A percentile compares a stretch with the other conserved stretches of the same genome.
Conservation (phyloP, 2,113 vertebrate genomes). For the Sander vitreus region DNA sequence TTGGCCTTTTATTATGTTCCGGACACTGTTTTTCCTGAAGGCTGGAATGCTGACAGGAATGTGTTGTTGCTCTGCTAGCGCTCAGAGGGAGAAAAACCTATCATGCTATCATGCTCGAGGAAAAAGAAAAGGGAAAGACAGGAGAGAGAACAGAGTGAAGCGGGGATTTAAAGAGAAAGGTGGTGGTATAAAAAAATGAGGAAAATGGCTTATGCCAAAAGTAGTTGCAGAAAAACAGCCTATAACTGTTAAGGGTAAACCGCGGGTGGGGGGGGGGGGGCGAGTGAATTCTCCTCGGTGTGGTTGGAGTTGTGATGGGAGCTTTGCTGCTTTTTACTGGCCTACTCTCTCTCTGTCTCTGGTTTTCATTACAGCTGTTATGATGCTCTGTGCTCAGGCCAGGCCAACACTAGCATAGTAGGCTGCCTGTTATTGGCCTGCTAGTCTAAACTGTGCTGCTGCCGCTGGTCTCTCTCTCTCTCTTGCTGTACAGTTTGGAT, state of each 20-base stretch:
- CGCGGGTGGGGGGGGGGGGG: not conserved
- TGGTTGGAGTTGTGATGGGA: conserved; percentile 33
- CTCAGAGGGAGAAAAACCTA: conserved; percentile 78
- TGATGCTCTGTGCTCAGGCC: conserved; percentile 72
- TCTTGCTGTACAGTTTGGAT: conserved; percentile 21
- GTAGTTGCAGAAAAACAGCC: conserved; percentile 53
- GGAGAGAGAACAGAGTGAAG: conserved; percentile 8
- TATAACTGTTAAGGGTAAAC: conserved; percentile 31
- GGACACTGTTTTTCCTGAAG: conserved; percentile 82
- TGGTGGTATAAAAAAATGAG: not conserved
- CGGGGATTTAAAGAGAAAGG: conserved; percentile 6
- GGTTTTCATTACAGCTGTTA: conserved; percentile 76
- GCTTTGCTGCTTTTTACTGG: conserved; percentile 42
- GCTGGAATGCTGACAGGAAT: conserved; percentile 84
- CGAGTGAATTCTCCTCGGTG: conserved; percentile 15
- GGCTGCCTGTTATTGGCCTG: conserved; percentile 54
- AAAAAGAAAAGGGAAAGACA: conserved; percentile 29
- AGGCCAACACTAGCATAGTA: conserved; percentile 67
- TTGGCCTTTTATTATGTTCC: conserved; percentile 83
- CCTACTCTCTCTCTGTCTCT: conserved; percentile 52
- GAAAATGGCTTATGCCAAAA: conserved; percentile 8
- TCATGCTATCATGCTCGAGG: conserved; percentile 57
- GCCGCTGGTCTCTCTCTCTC: not conserved
- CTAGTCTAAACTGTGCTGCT: conserved; percentile 42
- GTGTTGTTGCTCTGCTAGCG: conserved; percentile 81